These are phyloP conservation scores for Lemur catta DNA, from an alignment of 2,797 vertebrate genomes.

Conservation along the genomic window DNA sequence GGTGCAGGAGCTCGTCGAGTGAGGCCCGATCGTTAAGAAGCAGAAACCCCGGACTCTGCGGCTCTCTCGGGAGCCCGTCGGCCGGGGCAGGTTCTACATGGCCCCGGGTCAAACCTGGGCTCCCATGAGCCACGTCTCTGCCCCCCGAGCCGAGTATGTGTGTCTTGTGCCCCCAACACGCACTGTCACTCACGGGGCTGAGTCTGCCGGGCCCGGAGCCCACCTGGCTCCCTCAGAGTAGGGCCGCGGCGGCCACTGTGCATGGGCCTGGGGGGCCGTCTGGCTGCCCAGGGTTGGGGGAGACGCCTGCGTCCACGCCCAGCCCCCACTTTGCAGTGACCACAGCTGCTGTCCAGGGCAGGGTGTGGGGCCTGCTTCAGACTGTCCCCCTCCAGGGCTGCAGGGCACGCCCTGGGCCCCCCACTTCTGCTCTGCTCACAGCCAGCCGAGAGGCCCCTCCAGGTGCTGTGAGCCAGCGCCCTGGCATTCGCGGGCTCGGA, in stretches of 20 bases:
- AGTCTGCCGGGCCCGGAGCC: neutral
- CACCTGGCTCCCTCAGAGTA: rapidly evolving
- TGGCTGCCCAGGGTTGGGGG: neutral
- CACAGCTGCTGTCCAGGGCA: neutral
- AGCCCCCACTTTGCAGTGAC: neutral
- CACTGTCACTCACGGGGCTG: neutral
- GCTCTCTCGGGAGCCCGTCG: rapidly evolving
- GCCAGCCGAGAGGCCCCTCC: neutral
- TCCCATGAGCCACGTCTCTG: neutral
- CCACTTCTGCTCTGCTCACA: neutral
- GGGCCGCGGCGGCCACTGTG: rapidly evolving
- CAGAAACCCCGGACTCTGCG: neutral
- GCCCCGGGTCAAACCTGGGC: neutral
- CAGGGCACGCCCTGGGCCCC: neutral
- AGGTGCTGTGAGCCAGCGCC: rapidly evolving
- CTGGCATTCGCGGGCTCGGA: rapidly evolving
- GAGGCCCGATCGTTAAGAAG: rapidly evolving
- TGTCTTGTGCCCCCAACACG: neutral
- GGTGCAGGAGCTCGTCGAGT: neutral
- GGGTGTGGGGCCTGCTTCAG: too few species aligned
- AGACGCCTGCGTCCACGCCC: rapidly evolving
- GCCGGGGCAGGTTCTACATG: neutral
- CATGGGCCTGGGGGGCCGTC: neutral
- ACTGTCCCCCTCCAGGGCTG: neutral
- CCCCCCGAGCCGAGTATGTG: neutral